phyloP scores from a whole-genome alignment of 2,888 invertebrate species.

The Xestia xanthographa region DNA sequence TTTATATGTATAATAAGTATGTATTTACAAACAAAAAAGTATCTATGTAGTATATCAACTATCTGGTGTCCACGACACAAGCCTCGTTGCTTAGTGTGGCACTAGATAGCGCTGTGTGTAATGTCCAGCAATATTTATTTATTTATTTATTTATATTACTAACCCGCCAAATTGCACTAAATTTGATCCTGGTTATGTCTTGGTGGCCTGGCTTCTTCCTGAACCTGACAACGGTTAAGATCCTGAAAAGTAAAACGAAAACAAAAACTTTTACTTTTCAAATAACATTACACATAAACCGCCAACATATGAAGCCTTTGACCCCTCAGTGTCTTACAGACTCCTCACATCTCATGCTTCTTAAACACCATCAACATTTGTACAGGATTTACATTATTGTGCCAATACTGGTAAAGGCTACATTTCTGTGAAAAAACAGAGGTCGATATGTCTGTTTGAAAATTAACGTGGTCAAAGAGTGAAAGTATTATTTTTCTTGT shows the following conservation, averaged over 20 bases:
- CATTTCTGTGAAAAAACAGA: slow-evolving; percentile 54
- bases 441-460: slow-evolving; percentile 68
- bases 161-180: background rate
- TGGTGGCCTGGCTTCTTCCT: background rate
- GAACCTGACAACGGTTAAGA: background rate
- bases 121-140: no score
- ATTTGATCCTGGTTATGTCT: background rate
- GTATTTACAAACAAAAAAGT: no score
- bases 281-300: slow-evolving; percentile 60
- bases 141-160: no score
- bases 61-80: no score
- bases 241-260: slow-evolving; percentile 8
- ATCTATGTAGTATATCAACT: no score
- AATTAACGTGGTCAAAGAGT: slow-evolving; percentile 74
- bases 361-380: slow-evolving; percentile 35
- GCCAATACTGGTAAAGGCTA: slow-evolving; percentile 33
- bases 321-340: slow-evolving; percentile 82
- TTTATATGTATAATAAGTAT: no score
- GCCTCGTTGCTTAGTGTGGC: no score
- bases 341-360: slow-evolving; percentile 57
- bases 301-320: slow-evolving; percentile 78
- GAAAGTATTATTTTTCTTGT: slow-evolving; percentile 86
- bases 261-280: slow-evolving; percentile 64
- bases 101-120: no score
- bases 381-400: slow-evolving; percentile 61